Conservation (phyloP, 2,113 vertebrate genomes). For the Xerus inauris region DNA sequence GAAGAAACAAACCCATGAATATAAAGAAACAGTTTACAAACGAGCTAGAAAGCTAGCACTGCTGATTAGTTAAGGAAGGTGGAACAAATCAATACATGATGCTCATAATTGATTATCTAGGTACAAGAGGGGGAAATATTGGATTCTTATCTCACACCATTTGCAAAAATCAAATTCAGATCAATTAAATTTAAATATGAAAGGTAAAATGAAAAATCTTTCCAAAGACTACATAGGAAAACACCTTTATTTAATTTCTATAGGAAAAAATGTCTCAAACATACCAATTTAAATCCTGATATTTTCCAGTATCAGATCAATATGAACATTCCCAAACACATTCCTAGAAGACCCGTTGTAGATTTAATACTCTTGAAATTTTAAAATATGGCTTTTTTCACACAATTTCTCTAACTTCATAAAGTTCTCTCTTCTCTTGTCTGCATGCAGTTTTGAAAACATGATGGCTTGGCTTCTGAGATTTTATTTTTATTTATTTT, state of each 20-base stretch:
- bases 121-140: neutral
- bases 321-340: neutral
- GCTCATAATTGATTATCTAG: neutral
- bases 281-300: neutral
- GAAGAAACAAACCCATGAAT: neutral
- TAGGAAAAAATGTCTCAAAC: neutral
- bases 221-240: neutral
- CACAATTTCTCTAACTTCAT: constrained; percentile 26
- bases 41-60: neutral
- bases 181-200: constrained; percentile 8
- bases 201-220: constrained; percentile 1
- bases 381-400: constrained; percentile 4
- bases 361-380: constrained; percentile 49
- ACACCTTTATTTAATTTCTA: neutral
- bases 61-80: neutral
- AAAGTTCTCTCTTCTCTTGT: constrained; percentile 8
- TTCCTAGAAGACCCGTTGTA: neutral
- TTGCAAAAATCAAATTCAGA: neutral
- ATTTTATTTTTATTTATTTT: no score
- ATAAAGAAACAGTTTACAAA: neutral
- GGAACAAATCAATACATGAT: constrained; percentile 23
- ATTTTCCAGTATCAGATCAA: constrained; percentile 18
- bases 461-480: neutral
- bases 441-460: constrained; percentile 21
- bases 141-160: neutral